Base-by-base conservation (phyloP, 2,888 invertebrate genomes). In the Chorisops tibialis region DNA sequence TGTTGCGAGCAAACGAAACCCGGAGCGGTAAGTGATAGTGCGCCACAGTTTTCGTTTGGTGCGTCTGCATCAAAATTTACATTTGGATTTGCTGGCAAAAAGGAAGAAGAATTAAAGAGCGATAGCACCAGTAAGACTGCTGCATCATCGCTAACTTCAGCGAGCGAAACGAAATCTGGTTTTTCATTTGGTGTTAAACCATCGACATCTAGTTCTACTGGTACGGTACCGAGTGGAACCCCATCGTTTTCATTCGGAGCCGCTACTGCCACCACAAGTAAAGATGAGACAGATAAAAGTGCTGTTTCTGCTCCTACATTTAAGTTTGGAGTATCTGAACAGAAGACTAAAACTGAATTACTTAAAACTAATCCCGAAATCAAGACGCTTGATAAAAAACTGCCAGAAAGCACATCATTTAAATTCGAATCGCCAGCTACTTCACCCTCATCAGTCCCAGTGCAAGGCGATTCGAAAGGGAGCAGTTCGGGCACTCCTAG, bases 1-100 rank as follows among this genome's bases (percentile, higher is more conserved):
- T 83, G 85, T 68, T 87, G 87, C 71, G 82, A 81, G 66, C 79
- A 82, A 59, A 70, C 76, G 1, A 84, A 81, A 70, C 82, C 82
- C 0, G 80, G 80, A 58, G 65, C 69, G 2, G 65, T 66, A 21
- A 66, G 62, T 5, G 68, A 68, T 16, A 52, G 54, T 43, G 69
- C 68, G 5, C 70, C 70, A 9, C 69, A 71, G 54, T 75, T 75
- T 62, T 66, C 70, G 11, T 76, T 76, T 66, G 76, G 75, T 18
- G 64, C 72, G 22, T 69, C 70, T 22, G 63, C 71, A 3, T 67
- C 72, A 0, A 73, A 71, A 63, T 78, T 75, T 63, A 73, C 67
- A 18, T 77, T 78, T 67, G 78, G 77, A 4, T 77, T 78, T 63
- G 67, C 64, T 19, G 63, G 65, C 4, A 65, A 67, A n/a, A 70